Percentiles rank a stretch among this genome's conserved stretches.
Evolutionary conservation across 2,113 vertebrate genomes (phyloP).

Genomic region (Bagarius yarrelli): DNA sequence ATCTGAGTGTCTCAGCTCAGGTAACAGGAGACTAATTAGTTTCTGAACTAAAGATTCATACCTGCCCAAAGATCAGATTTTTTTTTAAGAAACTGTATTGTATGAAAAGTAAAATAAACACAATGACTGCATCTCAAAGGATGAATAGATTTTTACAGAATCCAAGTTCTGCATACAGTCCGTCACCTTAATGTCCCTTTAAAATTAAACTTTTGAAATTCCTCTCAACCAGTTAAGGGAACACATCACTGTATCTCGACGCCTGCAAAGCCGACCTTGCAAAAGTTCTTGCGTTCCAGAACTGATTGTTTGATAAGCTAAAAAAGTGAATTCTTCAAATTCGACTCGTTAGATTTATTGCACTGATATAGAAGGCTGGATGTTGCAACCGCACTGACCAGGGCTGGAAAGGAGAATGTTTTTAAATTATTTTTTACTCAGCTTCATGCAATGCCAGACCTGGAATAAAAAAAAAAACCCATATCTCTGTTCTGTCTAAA

Average conservation of each 20-base stretch:
- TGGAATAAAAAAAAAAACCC: background rate
- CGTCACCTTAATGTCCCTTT: too few species aligned
- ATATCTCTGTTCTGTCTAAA: background rate
- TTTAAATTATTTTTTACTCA: slow-evolving; percentile 5
- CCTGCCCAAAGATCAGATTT: background rate
- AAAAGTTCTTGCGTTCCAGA: slow-evolving; percentile 23
- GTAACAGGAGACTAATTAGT: background rate
- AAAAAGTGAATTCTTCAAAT: slow-evolving; percentile 20
- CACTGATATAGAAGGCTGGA: background rate
- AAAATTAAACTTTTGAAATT: background rate
- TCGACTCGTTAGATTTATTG: slow-evolving; percentile 29
- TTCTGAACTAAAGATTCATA: background rate
- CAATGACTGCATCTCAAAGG: too few species aligned
- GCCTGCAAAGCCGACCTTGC: background rate
- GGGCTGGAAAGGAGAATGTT: background rate
- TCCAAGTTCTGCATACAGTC: too few species aligned
- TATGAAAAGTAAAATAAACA: background rate
- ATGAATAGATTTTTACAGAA: too few species aligned
- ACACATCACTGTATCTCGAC: background rate
- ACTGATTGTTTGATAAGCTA: slow-evolving; percentile 5
- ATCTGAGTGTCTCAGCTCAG: background rate
- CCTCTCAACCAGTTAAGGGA: background rate
- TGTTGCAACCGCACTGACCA: background rate
- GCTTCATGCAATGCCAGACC: background rate
- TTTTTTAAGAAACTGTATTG: too few species aligned